Percentiles rank a stretch among this genome's conserved stretches.
These are phyloP conservation scores for Troides aeacus DNA, from an alignment of 2,888 invertebrate genomes.

Conservation along the genomic window DNA sequence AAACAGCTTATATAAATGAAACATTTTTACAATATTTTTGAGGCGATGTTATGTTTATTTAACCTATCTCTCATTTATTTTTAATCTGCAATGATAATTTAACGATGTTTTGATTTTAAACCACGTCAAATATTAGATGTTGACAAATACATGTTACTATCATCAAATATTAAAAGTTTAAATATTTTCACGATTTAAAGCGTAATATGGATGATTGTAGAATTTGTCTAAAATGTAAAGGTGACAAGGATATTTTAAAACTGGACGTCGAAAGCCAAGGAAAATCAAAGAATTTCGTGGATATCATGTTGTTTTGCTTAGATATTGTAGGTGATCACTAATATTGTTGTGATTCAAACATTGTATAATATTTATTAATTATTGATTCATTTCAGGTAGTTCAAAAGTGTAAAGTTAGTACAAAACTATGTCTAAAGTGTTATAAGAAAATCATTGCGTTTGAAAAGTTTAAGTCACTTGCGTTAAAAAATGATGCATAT, in stretches of 20 bases:
- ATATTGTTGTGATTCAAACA: background rate
- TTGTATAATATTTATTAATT: conserved; percentile 15
- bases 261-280: conserved; percentile 39
- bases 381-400: conserved; percentile 45
- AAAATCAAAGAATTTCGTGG: conserved; percentile 39
- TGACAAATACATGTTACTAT: background rate
- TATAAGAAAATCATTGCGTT: conserved; percentile 54
- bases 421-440: conserved; percentile 61
- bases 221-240: conserved; percentile 48
- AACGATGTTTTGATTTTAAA: background rate
- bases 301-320: conserved; percentile 59
- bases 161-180: background rate
- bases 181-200: background rate
- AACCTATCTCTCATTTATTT: background rate
- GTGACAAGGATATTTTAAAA: conserved; percentile 48
- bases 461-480: conserved; percentile 58
- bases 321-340: conserved; percentile 42
- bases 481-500: conserved; percentile 54
- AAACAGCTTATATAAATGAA: too few relatives aligned
- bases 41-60: background rate
- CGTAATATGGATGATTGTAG: conserved; percentile 42
- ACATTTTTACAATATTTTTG: too few relatives aligned
- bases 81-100: background rate
- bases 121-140: conserved; percentile 1
- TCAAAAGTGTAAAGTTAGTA: conserved; percentile 45